phyloP scores from a whole-genome alignment of 2,113 vertebrate species.

The Felis chaus region DNA sequence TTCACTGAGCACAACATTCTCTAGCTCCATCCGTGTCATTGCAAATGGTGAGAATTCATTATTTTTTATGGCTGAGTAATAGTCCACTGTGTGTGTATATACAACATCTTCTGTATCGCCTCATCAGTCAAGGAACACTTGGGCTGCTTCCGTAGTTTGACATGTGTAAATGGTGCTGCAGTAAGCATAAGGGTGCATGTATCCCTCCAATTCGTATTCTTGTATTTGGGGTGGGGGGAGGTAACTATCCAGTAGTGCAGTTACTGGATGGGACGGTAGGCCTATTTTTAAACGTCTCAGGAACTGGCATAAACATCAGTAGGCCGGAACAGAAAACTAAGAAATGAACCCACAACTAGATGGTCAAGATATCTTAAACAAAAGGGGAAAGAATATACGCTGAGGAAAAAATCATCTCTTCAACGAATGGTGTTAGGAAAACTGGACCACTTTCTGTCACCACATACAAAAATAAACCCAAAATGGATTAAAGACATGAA shows the following conservation, averaged over 20 bases:
- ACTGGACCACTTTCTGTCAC: not conserved
- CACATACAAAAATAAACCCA: not conserved
- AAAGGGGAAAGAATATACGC: not conserved
- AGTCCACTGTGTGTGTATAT: not conserved
- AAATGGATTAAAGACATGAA: not conserved
- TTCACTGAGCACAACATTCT: not conserved
- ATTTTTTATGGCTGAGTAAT: not conserved
- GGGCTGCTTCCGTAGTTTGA: not conserved
- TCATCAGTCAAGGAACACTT: not conserved
- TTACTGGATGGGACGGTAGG: not conserved
- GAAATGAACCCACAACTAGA: not conserved
- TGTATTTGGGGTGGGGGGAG: not conserved
- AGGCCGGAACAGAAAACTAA: not conserved
- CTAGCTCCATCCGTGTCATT: not conserved
- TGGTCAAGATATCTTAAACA: not conserved
- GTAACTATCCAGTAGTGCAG: not conserved
- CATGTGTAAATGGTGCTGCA: not conserved
- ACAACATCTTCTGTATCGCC: not conserved
- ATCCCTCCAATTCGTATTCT: not conserved
- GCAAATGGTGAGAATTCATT: not conserved
- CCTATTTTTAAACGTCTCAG: not conserved
- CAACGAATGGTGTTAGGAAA: not conserved
- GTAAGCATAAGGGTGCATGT: not conserved
- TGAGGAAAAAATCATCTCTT: not conserved
- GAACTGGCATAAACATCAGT: not conserved